These are phyloP conservation scores for Nephila pilipes DNA, from an alignment of 1,140 invertebrate genomes.

Conservation along the genomic window DNA sequence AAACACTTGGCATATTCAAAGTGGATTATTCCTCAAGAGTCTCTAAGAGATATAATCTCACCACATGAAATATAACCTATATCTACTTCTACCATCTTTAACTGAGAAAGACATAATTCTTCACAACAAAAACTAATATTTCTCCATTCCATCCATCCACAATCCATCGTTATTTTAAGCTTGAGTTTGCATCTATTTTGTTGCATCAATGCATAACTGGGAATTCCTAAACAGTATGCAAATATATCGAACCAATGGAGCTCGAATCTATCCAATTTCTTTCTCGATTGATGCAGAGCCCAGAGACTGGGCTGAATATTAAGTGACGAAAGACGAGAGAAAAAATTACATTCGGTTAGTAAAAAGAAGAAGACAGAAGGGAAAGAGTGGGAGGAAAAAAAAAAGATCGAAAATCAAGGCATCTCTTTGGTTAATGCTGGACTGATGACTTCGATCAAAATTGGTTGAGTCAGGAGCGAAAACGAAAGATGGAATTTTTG, in stretches of 20 bases:
- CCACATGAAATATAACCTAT: no score
- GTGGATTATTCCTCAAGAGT: no score
- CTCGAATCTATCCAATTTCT: slow-evolving; percentile 25
- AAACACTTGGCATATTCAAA: no score
- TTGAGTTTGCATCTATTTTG: slow-evolving; percentile 12
- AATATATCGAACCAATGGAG: slow-evolving; percentile 39
- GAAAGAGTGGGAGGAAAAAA: not conserved
- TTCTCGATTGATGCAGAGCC: not conserved
- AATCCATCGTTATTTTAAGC: slow-evolving; percentile 10
- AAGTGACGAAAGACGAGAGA: slow-evolving; percentile 5
- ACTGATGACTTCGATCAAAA: slow-evolving; percentile 59
- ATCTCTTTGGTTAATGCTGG: slow-evolving; percentile 35
- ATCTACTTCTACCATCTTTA: no score
- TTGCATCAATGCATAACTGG: slow-evolving; percentile 1
- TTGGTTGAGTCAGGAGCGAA: slow-evolving; percentile 9
- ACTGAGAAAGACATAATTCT: not conserved
- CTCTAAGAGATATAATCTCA: no score
- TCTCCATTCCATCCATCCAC: not conserved
- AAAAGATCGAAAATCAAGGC: not conserved
- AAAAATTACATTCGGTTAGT: not conserved
- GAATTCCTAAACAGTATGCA: slow-evolving; percentile 39
- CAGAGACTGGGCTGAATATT: slow-evolving; percentile 25
- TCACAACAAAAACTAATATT: not conserved
- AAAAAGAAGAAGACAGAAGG: not conserved
- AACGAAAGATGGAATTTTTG: not conserved